Percentiles rank a stretch among this genome's conserved stretches.
Conservation (phyloP, 2,113 vertebrate species). For the Pseudopodoces humilis region DNA sequence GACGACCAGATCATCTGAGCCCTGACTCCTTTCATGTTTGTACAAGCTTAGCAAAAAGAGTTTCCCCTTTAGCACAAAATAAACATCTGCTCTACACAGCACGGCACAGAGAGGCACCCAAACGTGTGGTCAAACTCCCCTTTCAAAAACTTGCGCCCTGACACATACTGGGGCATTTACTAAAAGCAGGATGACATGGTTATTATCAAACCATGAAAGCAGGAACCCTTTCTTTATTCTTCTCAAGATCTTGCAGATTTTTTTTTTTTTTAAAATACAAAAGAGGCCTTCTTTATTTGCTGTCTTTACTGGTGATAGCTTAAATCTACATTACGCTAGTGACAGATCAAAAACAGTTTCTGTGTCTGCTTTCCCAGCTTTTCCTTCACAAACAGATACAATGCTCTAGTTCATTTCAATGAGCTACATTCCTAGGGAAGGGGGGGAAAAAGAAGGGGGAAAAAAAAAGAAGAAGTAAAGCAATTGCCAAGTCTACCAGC, state of each 20-base stretch:
- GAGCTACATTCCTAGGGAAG: slow-evolving; percentile 69
- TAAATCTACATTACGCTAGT: slow-evolving; percentile 85
- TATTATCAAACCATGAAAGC: slow-evolving; percentile 86
- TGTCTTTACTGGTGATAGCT: slow-evolving; percentile 82
- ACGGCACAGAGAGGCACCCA: slow-evolving; percentile 82
- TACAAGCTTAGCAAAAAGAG: slow-evolving; percentile 85
- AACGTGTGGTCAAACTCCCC: slow-evolving; percentile 84
- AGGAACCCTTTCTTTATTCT: slow-evolving; percentile 81
- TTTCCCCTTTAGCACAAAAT: slow-evolving; percentile 88
- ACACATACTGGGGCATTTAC: slow-evolving; percentile 84
- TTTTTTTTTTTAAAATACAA: slow-evolving; percentile 78
- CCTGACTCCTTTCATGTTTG: slow-evolving; percentile 86
- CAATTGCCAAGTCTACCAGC: slow-evolving; percentile 74
- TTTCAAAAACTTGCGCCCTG: slow-evolving; percentile 85
- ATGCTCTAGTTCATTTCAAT: slow-evolving; percentile 82
- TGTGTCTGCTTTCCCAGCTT: slow-evolving; percentile 76
- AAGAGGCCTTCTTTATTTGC: slow-evolving; percentile 82
- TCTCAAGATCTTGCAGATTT: slow-evolving; percentile 83
- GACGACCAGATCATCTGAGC: slow-evolving; percentile 85
- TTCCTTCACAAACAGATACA: slow-evolving; percentile 81
- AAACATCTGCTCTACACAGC: slow-evolving; percentile 88
- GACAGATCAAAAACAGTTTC: slow-evolving; percentile 85
- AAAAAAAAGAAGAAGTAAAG: slow-evolving; percentile 46
- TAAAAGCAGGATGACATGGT: slow-evolving; percentile 86
- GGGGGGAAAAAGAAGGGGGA: background rate